Evolutionary conservation across 2,113 vertebrate genomes (phyloP), one percentile per base, ranked within the genome.

Genomic region (Odontophorus gujanensis): DNA sequence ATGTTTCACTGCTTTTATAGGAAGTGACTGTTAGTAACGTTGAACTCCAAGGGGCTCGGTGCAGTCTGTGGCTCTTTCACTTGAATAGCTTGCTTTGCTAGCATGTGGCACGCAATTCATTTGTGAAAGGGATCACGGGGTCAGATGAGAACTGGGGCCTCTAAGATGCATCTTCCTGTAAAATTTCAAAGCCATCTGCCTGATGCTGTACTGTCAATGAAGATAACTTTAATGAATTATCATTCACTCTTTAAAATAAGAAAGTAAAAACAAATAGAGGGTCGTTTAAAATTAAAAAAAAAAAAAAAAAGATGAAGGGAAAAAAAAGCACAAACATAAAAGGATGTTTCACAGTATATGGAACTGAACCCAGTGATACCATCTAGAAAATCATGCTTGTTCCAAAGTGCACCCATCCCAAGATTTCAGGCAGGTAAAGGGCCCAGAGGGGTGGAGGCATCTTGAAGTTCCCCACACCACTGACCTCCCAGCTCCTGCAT

Each of bases 151-250:
- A 61, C 36, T 36, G 43, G 12, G 32, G 51, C 40, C 86, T 83
- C 36, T 15, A 89, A 78, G 85, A 95, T 73, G 66, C 69, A 87
- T 59, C 55, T 76, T 69, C 66, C 73, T 84, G 79, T 36, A 88
- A 96, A 88, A 93, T 81, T 80, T 92, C 69, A 57, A 91, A 95
- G 68, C 80, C 74, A 86, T 78, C 85, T 93, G 62, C 89, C 82
- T 17, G 1, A 20, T 58, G 75, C 48, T 73, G 20, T 45, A 75
- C 34, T 85, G 50, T 51, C 75, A 66, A 74, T 36, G 68, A 25
- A 65, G 53, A 81, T 15, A 94, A 83, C 72, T 93, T 80, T 83
- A 87, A 68, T n/a, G 81, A 90, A 66, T 66, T 90, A 30, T n/a
- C 63, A 45, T 47, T n/a, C 21, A 28, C 26, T 50, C 79, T 48